Percentiles rank a stretch among this genome's conserved stretches.
These are phyloP conservation scores for Pachyseris speciosa DNA, from an alignment of 64 coral and sea anemone species.

Conservation along the genomic window DNA sequence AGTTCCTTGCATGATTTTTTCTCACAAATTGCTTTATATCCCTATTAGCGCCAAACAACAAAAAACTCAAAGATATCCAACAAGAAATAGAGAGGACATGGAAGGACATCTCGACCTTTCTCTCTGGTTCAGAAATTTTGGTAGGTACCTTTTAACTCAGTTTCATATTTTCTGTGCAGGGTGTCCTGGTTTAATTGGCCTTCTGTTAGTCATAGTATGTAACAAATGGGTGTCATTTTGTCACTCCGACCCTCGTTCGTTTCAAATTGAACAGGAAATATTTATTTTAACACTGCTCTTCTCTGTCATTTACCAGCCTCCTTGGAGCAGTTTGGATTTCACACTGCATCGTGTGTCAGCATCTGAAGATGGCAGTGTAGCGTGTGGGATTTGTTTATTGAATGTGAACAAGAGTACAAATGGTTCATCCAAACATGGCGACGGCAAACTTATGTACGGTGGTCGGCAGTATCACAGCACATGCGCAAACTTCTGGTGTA, in stretches of 20 bases:
- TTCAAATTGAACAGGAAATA: too few relatives aligned
- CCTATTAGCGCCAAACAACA: slow-evolving; percentile 69
- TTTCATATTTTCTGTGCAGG: too few relatives aligned
- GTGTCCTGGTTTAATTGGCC: too few relatives aligned
- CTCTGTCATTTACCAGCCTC: slow-evolving; percentile 9
- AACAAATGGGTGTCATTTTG: too few relatives aligned
- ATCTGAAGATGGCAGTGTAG: slow-evolving; percentile 74
- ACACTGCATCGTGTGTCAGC: slow-evolving; percentile 57
- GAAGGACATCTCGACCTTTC: slow-evolving; percentile 82
- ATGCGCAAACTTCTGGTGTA: slow-evolving; percentile 99
- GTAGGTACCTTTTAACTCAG: slow-evolving; percentile 10
- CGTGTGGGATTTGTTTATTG: slow-evolving; percentile 91
- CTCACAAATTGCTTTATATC: not conserved
- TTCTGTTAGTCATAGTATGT: too few relatives aligned
- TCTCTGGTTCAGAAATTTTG: slow-evolving; percentile 65
- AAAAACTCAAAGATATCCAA: slow-evolving; percentile 73
- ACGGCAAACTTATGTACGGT: slow-evolving; percentile 73
- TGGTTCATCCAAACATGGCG: slow-evolving; percentile 28
- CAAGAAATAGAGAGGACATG: slow-evolving; percentile 80
- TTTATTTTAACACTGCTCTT: not conserved
- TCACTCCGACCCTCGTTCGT: too few relatives aligned
- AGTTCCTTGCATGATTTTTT: not conserved
- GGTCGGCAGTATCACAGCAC: slow-evolving; percentile 87
- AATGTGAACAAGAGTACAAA: slow-evolving; percentile 77
- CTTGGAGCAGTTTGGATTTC: slow-evolving; percentile 66